A percentile compares a stretch with the other conserved stretches of the same genome.
Evolutionary conservation across 2,888 invertebrate genomes (phyloP).

Genomic region (Agrotis puta): DNA sequence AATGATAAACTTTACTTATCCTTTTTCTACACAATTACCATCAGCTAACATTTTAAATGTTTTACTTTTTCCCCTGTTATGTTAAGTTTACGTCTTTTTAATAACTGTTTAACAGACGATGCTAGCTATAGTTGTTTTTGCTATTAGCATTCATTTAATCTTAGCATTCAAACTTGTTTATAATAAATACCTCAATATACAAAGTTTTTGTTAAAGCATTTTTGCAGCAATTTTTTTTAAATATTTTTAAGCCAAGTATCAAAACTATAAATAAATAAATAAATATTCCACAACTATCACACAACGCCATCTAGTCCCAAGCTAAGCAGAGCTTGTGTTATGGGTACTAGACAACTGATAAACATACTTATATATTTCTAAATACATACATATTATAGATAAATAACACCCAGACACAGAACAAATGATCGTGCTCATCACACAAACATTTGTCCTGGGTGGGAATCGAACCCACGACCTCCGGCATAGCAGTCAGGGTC

Average conservation of each 20-base stretch:
- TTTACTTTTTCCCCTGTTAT: neutral
- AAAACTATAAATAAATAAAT: too few relatives aligned
- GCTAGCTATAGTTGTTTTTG: slow-evolving; percentile 1
- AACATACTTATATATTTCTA: too few relatives aligned
- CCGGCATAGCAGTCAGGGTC: too few relatives aligned
- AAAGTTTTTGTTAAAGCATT: slow-evolving; percentile 19
- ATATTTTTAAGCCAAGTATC: neutral
- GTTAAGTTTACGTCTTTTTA: slow-evolving; percentile 23
- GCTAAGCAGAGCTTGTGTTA: too few relatives aligned
- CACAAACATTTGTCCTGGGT: too few relatives aligned
- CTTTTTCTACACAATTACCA: neutral
- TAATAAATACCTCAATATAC: slow-evolving; percentile 23
- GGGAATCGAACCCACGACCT: too few relatives aligned
- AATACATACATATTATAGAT: too few relatives aligned
- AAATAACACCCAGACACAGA: too few relatives aligned
- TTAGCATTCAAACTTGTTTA: neutral
- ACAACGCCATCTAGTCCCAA: too few relatives aligned
- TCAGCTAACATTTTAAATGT: slow-evolving; percentile 1
- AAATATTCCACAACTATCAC: too few relatives aligned
- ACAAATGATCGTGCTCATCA: too few relatives aligned
- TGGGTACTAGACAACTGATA: too few relatives aligned
- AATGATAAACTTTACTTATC: neutral
- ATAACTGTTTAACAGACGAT: neutral
- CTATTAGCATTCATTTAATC: neutral
- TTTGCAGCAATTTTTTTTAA: slow-evolving; percentile 4